Evolutionary conservation across 2,113 vertebrate species (phyloP), one percentile per base, ranked within the genome.

Genomic region (Trogon melanurus): DNA sequence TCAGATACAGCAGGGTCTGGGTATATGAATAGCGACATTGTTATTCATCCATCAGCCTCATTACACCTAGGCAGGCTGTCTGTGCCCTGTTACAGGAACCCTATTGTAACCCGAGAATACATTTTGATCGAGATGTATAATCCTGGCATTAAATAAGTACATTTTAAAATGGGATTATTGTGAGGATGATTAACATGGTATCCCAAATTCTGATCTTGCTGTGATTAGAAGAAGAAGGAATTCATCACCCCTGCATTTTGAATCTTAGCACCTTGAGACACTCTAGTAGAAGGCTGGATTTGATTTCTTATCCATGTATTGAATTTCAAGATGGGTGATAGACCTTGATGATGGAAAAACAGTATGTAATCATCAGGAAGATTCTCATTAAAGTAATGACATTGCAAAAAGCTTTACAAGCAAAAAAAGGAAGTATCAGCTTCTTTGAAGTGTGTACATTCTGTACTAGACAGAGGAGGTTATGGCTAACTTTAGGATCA

Each of bases 11-110:
- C 85, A 58, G 78, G 32, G 72, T 76, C 73, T 90, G 87, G 27
- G 6, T 50, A 12, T 57, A 36, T 96, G 85, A 96, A 96, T 88
- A 71, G 81, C 3, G 9, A 90, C 89, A 94, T 89, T 95, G 95
- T 96, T 95, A 17, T 41, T 83, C 44, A 36, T 58, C 82, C 84
- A n/a, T 79, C 79, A 88, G 84, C 72, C 92, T 92, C 62, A 67
- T 94, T 91, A 57, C 79, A 93, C 83, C 84, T 92, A 74, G 81
- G 88, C 73, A 78, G 32, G 17, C 74, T 93, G 79, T 71, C 85
- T 92, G 91, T 93, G 65, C 71, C 69, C 76, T 70, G 47, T 88
- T 79, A 69, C 4, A 96, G 84, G 62, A 70, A 62, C 41, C 58
- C 66, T 57, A 22, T 56, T 95, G 93, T 95, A 91, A 82, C 32